These are phyloP conservation scores for Plemyria rubiginata DNA, from an alignment of 2,888 invertebrate genomes.

Conservation along the genomic window DNA sequence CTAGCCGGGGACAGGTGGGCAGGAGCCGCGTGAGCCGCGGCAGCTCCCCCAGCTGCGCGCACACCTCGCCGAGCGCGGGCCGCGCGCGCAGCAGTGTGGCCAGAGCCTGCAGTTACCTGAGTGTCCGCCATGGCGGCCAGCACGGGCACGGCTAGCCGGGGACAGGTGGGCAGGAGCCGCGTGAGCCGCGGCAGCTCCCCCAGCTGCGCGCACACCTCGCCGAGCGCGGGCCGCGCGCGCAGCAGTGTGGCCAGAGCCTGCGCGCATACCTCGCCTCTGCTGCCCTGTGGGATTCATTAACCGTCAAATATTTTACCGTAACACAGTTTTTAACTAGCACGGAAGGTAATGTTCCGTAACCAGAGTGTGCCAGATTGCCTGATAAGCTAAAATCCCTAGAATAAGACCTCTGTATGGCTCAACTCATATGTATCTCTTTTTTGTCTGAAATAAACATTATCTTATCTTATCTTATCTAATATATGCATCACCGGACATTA, in stretches of 20 bases:
- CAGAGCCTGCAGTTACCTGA: conserved; percentile 93
- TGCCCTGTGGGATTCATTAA: conserved; percentile 77
- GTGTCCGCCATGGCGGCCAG: conserved; percentile 94
- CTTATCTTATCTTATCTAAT: no score
- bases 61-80: conserved; percentile 92
- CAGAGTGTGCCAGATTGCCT: no score
- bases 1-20: conserved; percentile 89
- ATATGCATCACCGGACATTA: no score
- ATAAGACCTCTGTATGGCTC: no score
- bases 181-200: conserved; percentile 94
- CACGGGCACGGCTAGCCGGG: conserved; percentile 93
- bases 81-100: conserved; percentile 94
- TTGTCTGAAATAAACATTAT: no score
- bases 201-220: conserved; percentile 94
- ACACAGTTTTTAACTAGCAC: no score
- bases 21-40: conserved; percentile 91
- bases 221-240: conserved; percentile 93
- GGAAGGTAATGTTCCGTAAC: no score
- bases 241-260: conserved; percentile 93
- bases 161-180: conserved; percentile 89
- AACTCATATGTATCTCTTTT: no score
- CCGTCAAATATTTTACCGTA: no score
- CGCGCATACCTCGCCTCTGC: conserved; percentile 92
- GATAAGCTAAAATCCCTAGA: no score
- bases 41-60: conserved; percentile 94